Base-by-base conservation (phyloP, 2,888 invertebrate genomes). In the Amphipyra tragopoginis region DNA sequence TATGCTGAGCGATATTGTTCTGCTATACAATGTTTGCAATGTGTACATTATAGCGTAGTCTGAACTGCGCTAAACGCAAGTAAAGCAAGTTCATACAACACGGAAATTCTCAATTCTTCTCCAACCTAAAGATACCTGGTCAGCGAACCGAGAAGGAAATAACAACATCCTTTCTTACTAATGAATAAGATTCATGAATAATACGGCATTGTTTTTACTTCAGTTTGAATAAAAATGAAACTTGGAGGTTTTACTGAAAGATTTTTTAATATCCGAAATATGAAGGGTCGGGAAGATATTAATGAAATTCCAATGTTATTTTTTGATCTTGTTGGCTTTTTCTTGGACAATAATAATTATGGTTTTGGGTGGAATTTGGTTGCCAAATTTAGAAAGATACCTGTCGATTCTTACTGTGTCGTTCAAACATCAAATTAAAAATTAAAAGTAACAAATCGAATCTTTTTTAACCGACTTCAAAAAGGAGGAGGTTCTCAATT, bases 131-230 rank as follows among this genome's bases (percentile, higher is more conserved):
- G 72, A 48, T 52, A 65, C 48, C 55, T 65, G 75, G 75, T 73
- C 75, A 74, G 61, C 67, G 57, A 69, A 75, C 61, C 51, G 70
- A 69, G 66, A 78, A 74, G 51, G 50, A 67, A 80, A 72, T 65
- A 79, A 78, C 78, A 81, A 73, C 71, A 76, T 78, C 68, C 77
- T 72, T 67, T 80, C 72, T 69, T 68, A 62, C 69, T 83, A 85
- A 86, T 86, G 83, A 87, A 86, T 81, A 83, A 72, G 77, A 80
- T 80, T 82, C 79, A 80, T 79, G 83, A 81, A 83, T 81, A 86
- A 87, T 77, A 72, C 72, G 63, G 79, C 79, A 81, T 87, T 86
- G 86, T 88, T 86, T 84, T 71, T 76, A 61, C 69, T 72, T 56
- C 45, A 65, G 48, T 67, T 52, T 63, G 47, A 67, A 72, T 62